These are phyloP conservation scores for Dromas ardeola DNA, from an alignment of 2,113 vertebrate genomes.

Conservation along the genomic window DNA sequence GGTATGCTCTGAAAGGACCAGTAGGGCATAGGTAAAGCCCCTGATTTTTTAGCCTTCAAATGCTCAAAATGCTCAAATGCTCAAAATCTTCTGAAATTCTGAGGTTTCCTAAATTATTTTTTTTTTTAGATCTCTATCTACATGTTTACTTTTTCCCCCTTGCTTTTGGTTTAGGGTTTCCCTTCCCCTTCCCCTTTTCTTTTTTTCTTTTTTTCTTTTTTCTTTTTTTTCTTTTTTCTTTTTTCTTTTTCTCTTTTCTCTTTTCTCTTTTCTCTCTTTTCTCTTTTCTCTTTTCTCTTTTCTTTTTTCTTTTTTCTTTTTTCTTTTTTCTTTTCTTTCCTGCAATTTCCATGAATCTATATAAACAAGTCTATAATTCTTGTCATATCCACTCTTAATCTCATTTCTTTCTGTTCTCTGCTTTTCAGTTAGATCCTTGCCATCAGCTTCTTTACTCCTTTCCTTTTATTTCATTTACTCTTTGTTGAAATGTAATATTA, in stretches of 20 bases:
- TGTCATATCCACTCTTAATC: background rate
- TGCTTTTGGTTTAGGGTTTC: background rate
- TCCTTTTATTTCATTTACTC: background rate
- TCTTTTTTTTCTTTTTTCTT: too few relatives aligned
- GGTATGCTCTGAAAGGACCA: background rate
- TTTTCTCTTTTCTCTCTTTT: too few relatives aligned
- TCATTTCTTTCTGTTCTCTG: background rate
- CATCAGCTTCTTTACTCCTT: background rate
- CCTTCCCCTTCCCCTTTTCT: too few relatives aligned
- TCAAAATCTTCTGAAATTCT: background rate
- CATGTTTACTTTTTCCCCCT: accelerated
- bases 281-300: too few relatives aligned
- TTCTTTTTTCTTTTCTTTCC: too few relatives aligned
- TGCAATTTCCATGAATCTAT: background rate
- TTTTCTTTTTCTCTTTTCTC: too few relatives aligned
- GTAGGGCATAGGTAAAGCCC: background rate
- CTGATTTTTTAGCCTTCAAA: background rate
- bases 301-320: too few relatives aligned
- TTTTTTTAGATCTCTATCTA: background rate
- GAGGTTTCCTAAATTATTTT: background rate
- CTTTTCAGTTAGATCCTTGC: background rate
- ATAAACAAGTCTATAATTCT: background rate
- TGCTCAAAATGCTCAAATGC: background rate
- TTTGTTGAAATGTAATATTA: background rate
- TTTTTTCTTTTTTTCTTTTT: too few relatives aligned